Percentiles rank a stretch among this genome's conserved stretches.
Evolutionary conservation across 2,888 invertebrate species (phyloP).

Genomic region (Drosophila planitibia): DNA sequence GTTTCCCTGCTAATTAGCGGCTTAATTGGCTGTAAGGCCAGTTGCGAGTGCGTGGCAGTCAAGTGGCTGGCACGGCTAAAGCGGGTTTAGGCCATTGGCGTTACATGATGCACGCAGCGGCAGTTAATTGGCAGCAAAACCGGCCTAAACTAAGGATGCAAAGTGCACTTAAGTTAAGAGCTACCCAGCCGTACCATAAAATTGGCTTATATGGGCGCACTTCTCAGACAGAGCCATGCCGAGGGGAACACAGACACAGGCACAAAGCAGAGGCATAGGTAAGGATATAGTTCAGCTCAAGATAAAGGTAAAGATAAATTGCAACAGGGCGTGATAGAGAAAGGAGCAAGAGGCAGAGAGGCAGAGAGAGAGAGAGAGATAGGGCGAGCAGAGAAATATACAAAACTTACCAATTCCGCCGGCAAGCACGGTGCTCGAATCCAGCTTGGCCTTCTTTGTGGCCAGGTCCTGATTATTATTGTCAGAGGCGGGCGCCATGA

Average conservation of each 20-base stretch:
- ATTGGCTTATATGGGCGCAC: conserved; percentile 37
- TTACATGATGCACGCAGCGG: conserved; percentile 34
- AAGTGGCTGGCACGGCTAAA: conserved; percentile 36
- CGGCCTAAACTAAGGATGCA: conserved; percentile 48
- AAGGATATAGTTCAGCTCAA: conserved; percentile 9
- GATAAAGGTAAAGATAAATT: conserved; percentile 18
- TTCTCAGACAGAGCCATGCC: conserved; percentile 7
- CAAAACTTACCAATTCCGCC: conserved; percentile 85
- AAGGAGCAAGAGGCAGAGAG: conserved; percentile 1
- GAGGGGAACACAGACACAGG: conserved; percentile 13
- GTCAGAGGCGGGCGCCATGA: conserved; percentile 97
- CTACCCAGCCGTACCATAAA: conserved; percentile 56
- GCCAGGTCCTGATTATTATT: conserved; percentile 97
- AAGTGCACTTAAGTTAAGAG: conserved; percentile 68
- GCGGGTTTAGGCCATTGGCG: conserved; percentile 52
- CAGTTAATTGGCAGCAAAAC: conserved; percentile 57
- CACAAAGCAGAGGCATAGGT: conserved; percentile 11
- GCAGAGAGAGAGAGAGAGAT: not conserved
- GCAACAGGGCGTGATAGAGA: conserved; percentile 9
- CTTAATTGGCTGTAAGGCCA: conserved; percentile 76
- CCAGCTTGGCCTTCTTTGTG: conserved; percentile 94
- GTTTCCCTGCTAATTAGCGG: conserved; percentile 79
- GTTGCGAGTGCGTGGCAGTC: conserved; percentile 30
- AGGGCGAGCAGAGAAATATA: conserved; percentile 23
- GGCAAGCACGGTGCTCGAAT: conserved; percentile 84